phyloP scores from a whole-genome alignment of 2,113 vertebrate species.

The Castor canadensis region DNA sequence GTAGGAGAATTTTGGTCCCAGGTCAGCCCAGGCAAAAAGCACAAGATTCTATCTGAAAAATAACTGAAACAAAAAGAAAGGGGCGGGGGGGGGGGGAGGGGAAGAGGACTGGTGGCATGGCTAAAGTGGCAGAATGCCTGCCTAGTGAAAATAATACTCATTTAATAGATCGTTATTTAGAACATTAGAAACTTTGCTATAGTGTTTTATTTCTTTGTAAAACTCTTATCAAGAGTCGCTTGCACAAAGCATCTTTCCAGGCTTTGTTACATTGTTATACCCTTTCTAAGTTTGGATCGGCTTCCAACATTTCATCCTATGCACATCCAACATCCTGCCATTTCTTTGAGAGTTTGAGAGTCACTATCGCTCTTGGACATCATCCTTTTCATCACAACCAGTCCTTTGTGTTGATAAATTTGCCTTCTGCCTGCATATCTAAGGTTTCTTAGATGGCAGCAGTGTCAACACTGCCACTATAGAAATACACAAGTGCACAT shows the following conservation, averaged over 20 bases:
- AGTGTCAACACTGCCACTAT: not conserved
- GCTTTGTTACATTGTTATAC: not conserved
- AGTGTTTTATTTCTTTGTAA: not conserved
- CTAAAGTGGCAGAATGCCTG: too few species aligned
- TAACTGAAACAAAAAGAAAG: too few species aligned
- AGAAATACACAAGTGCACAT: not conserved
- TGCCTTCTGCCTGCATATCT: not conserved
- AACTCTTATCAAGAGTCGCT: not conserved
- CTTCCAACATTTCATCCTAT: slow-evolving; percentile 29
- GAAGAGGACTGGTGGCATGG: too few species aligned
- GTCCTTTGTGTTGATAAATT: not conserved
- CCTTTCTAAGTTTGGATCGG: not conserved
- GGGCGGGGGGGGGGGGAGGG: too few species aligned
- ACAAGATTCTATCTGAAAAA: too few species aligned
- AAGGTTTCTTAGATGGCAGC: not conserved
- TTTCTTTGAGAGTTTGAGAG: not conserved
- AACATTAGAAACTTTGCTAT: not conserved
- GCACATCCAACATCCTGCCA: not conserved
- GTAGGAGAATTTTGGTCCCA: too few species aligned
- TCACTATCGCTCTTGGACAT: not conserved
- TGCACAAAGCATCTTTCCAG: not conserved
- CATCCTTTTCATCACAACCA: not conserved
- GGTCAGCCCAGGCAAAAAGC: too few species aligned
- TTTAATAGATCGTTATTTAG: not conserved
- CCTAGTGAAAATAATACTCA: not conserved